phyloP scores from a whole-genome alignment of 2,113 vertebrate genomes.

The Dryoscopus gambensis region DNA sequence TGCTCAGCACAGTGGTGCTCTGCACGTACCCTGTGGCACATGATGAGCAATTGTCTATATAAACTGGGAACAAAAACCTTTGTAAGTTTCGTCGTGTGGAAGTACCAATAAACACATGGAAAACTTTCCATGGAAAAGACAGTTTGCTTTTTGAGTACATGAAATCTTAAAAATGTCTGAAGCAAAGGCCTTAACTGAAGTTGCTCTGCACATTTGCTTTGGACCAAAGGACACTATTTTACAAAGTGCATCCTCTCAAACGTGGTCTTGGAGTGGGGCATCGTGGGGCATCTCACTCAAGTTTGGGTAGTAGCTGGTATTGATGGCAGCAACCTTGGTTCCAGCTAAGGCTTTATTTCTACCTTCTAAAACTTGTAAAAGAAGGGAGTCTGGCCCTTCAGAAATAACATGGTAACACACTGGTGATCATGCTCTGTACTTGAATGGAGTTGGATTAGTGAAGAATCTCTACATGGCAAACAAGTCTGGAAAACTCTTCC shows the following conservation, averaged over 20 bases:
- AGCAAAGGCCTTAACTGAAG: background rate
- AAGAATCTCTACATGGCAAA: background rate
- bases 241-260: background rate
- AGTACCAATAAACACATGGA: background rate
- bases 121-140: background rate
- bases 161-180: background rate
- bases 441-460: background rate
- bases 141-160: background rate
- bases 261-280: background rate
- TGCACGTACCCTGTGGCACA: background rate
- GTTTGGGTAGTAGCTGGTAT: background rate
- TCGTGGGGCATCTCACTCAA: background rate
- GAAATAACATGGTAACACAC: background rate
- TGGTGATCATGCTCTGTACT: background rate
- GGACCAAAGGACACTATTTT: background rate
- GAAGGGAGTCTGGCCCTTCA: background rate
- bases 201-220: background rate
- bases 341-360: background rate
- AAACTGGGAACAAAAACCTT: background rate
- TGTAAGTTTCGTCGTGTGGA: background rate
- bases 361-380: background rate
- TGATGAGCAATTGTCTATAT: background rate
- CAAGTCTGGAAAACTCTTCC: background rate
- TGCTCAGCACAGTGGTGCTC: background rate
- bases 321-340: background rate